Evolutionary conservation across 1,140 invertebrate species (phyloP).

Genomic region (Capitella teleta): DNA sequence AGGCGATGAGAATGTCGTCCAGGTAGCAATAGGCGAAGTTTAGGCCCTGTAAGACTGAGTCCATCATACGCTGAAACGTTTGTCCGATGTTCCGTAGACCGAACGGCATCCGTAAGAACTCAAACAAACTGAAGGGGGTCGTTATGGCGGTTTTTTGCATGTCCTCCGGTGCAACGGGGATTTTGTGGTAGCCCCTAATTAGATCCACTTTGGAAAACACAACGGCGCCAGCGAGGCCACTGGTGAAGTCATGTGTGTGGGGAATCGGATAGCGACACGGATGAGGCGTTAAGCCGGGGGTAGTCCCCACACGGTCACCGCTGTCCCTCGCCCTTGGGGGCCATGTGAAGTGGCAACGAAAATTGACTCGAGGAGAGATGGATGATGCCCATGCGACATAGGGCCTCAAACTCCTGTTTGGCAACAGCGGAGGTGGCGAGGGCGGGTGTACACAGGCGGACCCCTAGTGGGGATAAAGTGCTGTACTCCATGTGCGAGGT

Average conservation of each 20-base stretch:
- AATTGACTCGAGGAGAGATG: background rate
- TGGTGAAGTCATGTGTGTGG: slow-evolving; percentile 16
- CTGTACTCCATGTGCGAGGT: no score
- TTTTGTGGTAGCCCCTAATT: slow-evolving; percentile 14
- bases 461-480: slow-evolving; percentile 8
- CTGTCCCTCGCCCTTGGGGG: background rate
- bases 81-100: no score
- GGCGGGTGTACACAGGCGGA: slow-evolving; percentile 8
- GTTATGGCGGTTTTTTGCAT: no score
- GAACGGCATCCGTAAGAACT: no score
- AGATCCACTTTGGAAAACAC: slow-evolving; percentile 16
- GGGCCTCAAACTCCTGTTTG: slow-evolving; percentile 13
- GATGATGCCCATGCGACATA: slow-evolving; percentile 10
- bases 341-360: background rate
- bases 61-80: no score
- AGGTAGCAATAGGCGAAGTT: no score
- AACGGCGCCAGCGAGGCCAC: slow-evolving; percentile 8
- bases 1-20: no score
- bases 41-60: no score
- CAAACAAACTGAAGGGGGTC: no score
- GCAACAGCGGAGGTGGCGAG: slow-evolving; percentile 7
- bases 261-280: slow-evolving; percentile 23
- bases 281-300: slow-evolving; percentile 37
- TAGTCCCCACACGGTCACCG: slow-evolving; percentile 43
- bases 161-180: slow-evolving; percentile 12